Base-by-base conservation (phyloP, 1,140 invertebrate genomes). In the Ectropis grisescens region DNA sequence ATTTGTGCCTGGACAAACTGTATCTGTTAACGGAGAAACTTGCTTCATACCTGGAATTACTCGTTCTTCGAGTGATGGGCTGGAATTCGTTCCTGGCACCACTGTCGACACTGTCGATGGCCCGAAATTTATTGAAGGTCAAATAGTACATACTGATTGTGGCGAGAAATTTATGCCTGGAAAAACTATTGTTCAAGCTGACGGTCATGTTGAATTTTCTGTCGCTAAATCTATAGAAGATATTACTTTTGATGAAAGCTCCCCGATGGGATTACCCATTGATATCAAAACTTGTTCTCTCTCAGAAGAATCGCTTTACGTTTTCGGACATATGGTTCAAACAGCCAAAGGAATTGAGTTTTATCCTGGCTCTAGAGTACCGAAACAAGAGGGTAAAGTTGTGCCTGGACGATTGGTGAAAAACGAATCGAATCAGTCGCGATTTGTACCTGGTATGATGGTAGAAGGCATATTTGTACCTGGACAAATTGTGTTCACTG, bases 281-380 rank as follows among this genome's bases (percentile, higher is more conserved):
- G 85, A 88, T 57, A 82, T 85, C n/a, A 86, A 83, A 54, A 84
- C 83, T 0, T 83, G 81, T 19, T 85, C 79, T 15, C 55, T 84
- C 31, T 67, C 71, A 1, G 75, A 82, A 37, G 82, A 86, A 41
- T 79, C 81, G 13, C 66, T 85, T 4, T 85, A 87, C 47, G 85
- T 89, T 1, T 90, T 88, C 52, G 89, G 89, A 7, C 86, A 90
- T 52, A 89, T 91, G 82, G 76, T 90, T 0, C 89, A 90, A 61
- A 88, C 87, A 0, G 66, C 82, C 7, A 84, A 86, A 38, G 88
- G 88, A 1, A 86, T 90, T 4, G 88, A 90, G 62, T 92, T 92
- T 59, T 86, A 88, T 41, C 89, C 89, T 1, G 88, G 88, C n/a
- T 68, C 67, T 13, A 68, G 48, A 38, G 45, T 64, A 33, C 80